Evolutionary conservation across 1,140 invertebrate species (phyloP), one percentile per base, ranked within the genome.

Genomic region (Mycetomoellerius zeteki): DNA sequence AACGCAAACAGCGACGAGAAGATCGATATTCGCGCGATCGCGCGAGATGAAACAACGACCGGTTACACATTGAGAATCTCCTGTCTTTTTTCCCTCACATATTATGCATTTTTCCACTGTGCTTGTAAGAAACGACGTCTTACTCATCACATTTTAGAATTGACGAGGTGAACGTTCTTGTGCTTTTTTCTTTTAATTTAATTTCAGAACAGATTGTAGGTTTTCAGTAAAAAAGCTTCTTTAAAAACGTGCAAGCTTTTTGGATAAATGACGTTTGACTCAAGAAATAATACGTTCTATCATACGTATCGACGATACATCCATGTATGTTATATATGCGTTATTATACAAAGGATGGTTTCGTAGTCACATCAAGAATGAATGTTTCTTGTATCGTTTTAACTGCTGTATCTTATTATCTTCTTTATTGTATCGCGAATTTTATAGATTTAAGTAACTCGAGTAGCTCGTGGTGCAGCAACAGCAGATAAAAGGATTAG

Each of bases 361-460:
- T 50, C 19, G 24, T 58, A 72, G 10, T 56, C 37, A 43, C 37
- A 62, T 19, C 56, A 54, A 73, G 54, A 84, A 21, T 82, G 19
- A 72, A 62, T 62, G 30, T 82, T 58, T 37, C 50, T 16, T 81
- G n/a, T 47, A 47, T 69, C 7, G 27, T 43, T 82, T 19, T 60
- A 50, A 30, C n/a, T 47, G 67, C 37, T 82, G 19, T 58, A 58
- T 69, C 24, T 72, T 60, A 82, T 21, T 69, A 14, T 0, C 6
- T 75, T 33, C 16, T 71, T 71, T 58, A 33, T 81, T 71, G 7
- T 30, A 84, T 75, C 14, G 37, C 27, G 37, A 47, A 43, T 30
- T 43, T 81, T 60, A 12, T 75, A 75, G 37, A 73, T 73, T 73
- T 60, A 84, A 84, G 27, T 60, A 73, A 43, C 54, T 75, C 37